Conservation (phyloP, 2,113 vertebrate species). For the Tringa solitaria region DNA sequence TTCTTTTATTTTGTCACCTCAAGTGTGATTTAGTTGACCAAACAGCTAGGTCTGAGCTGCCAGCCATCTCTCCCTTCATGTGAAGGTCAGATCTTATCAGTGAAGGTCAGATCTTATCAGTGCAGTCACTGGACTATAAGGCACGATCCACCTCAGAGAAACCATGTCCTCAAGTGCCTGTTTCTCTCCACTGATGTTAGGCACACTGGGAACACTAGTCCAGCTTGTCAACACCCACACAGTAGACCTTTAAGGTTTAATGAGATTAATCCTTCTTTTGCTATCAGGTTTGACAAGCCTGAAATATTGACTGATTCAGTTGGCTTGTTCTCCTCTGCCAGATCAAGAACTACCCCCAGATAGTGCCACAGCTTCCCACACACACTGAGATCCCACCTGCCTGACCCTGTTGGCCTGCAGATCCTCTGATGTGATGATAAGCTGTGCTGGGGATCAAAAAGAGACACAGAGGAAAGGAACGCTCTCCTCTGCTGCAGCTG, state of each 20-base stretch:
- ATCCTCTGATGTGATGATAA: neutral
- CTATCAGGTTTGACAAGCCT: neutral
- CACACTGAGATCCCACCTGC: neutral
- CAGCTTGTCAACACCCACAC: neutral
- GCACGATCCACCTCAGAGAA: neutral
- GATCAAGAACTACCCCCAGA: neutral
- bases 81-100: neutral
- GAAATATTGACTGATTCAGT: neutral
- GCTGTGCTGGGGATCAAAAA: neutral
- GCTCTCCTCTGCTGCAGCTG: neutral
- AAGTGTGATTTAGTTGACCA: neutral
- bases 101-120: neutral
- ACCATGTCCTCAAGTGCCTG: neutral
- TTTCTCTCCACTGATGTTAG: neutral
- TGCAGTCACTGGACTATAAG: neutral
- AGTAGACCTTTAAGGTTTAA: neutral
- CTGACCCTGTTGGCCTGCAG: neutral
- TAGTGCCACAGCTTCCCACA: neutral
- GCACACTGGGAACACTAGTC: neutral
- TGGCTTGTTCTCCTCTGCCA: neutral
- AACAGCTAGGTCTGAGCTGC: neutral
- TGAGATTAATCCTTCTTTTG: neutral
- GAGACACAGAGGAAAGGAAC: neutral
- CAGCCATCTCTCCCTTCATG: neutral
- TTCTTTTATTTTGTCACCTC: neutral